These are phyloP conservation scores for Clangula hyemalis DNA, from an alignment of 2,797 vertebrate genomes.

Conservation along the genomic window DNA sequence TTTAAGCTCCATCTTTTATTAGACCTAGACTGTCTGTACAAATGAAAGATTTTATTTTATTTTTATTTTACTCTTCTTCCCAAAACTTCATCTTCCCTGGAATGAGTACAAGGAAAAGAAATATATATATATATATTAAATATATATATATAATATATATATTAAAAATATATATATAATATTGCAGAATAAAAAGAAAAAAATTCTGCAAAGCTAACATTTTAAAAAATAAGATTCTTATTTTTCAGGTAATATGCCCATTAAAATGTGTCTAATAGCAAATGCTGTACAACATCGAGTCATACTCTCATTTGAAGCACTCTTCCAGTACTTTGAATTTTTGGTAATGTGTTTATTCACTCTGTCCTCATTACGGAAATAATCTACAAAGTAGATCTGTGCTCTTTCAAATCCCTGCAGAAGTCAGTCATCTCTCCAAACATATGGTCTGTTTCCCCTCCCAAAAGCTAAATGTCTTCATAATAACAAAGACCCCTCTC, in stretches of 20 bases:
- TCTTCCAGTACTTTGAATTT: slow-evolving; percentile 46
- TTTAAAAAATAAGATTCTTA: background rate
- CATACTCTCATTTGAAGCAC: background rate
- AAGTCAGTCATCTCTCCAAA: slow-evolving; percentile 54
- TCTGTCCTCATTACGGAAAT: slow-evolving; percentile 64
- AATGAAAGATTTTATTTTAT: rapidly evolving
- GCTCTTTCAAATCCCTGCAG: slow-evolving; percentile 54
- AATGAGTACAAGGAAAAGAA: background rate
- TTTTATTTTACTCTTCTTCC: background rate
- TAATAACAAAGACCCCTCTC: slow-evolving; percentile 48
- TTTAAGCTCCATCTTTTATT: background rate
- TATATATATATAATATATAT: background rate
- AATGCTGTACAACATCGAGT: background rate
- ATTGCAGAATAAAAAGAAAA: background rate
- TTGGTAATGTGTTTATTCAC: slow-evolving; percentile 53
- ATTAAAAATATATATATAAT: background rate
- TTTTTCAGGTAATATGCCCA: background rate
- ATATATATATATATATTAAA: background rate
- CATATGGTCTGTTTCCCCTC: slow-evolving; percentile 67
- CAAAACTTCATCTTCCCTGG: background rate
- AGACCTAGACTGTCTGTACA: background rate
- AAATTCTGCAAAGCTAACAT: rapidly evolving
- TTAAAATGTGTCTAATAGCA: background rate
- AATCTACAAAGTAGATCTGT: slow-evolving; percentile 62
- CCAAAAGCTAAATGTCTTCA: slow-evolving; percentile 55